Base-by-base conservation (phyloP, 2,888 invertebrate species). In the Syrista parreyssii region DNA sequence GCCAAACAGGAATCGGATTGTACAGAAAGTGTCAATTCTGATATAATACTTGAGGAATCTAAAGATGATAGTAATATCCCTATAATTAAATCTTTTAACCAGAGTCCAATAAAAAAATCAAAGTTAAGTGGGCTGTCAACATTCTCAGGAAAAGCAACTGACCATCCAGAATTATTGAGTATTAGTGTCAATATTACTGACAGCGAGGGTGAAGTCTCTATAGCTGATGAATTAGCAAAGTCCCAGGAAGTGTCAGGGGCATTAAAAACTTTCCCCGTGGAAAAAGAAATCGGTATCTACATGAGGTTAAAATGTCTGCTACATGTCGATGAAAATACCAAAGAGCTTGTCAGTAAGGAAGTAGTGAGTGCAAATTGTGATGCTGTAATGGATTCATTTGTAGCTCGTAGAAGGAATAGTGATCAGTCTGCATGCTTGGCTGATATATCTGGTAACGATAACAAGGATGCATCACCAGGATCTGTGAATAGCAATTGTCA, bases 371-470 rank as follows among this genome's bases (percentile, higher is more conserved):
- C 88, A 0, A 82, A 88, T 0, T 90, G 90, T 73, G 89, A 90
- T n/a, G 34, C 30, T 9, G 73, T 74, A 4, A 84, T 86, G 23
- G 69, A 84, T 4, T 80, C 83, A 4, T 55, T 55, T 55, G 36
- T 82, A 15, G 75, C 74, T 4, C 80, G 83, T 15, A 81, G 84
- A 23, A 85, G 77, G 79, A 82, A 76, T 69, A 86, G 85, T 36
- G 89, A 90, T 73, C 85, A 83, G 0, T 89, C 87, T 0, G 83
- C 86, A 1, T 88, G 84, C 4, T 73, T 90, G 3, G 90, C 89
- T 11, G 91, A 91, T 69, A 89, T 91, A 30, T 91, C 91, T 12
- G 88, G 86, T 6, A 89, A 88, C 76, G 91, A 89, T 4, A 89
- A 87, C 68, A 89, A 88, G 77, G 91, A 91, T 35, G 77, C 77